Evolutionary conservation across 2,113 vertebrate genomes (phyloP).

Genomic region (Leuciscus idus): DNA sequence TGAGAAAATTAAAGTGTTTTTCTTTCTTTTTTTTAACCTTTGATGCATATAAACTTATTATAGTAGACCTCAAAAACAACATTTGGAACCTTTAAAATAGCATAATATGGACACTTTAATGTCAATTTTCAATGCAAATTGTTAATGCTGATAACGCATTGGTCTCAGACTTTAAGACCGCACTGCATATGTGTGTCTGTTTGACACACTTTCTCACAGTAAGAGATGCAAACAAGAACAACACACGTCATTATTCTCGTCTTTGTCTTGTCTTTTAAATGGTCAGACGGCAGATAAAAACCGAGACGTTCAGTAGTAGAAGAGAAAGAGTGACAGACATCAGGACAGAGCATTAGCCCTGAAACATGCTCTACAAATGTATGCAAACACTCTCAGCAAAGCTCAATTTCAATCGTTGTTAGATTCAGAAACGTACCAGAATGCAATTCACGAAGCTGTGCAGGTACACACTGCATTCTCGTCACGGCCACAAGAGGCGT

Average conservation of each 20-base stretch:
- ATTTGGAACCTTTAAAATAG: too few relatives aligned
- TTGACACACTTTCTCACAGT: conserved; percentile 4
- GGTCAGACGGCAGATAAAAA: conserved; percentile 5
- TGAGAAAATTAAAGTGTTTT: too few relatives aligned
- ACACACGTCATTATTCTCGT: neutral
- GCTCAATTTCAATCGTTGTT: neutral
- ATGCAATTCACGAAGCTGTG: neutral
- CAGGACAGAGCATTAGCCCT: neutral
- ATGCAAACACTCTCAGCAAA: neutral
- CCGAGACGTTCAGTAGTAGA: neutral
- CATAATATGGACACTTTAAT: too few relatives aligned
- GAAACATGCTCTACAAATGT: neutral
- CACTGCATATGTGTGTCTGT: neutral
- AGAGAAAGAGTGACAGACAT: neutral
- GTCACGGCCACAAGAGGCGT: neutral
- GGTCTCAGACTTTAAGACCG: neutral
- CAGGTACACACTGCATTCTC: neutral
- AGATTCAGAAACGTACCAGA: neutral
- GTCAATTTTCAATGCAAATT: neutral
- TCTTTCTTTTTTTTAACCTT: too few relatives aligned
- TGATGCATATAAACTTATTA: too few relatives aligned
- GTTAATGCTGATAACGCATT: neutral
- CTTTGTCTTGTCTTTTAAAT: conserved; percentile 3
- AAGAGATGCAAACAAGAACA: neutral
- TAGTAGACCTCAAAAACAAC: too few relatives aligned